Conservation (phyloP, 2,888 invertebrate species). For the Fissipunctia ypsillon region DNA sequence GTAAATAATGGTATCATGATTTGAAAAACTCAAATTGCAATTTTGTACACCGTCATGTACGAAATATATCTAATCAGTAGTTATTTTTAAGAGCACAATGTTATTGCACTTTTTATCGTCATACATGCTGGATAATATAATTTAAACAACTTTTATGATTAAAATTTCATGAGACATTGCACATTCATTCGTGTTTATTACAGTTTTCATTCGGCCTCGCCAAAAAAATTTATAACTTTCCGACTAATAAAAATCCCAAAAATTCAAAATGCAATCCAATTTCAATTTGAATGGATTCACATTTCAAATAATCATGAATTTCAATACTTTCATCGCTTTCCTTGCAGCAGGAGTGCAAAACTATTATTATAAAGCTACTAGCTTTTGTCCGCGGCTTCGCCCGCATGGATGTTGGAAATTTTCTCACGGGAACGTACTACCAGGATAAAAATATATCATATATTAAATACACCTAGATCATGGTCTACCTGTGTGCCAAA, state of each 20-base stretch:
- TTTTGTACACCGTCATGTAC: constrained; percentile 28
- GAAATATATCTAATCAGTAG: constrained; percentile 25
- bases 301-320: background rate
- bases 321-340: background rate
- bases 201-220: background rate
- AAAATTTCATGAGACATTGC: background rate
- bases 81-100: background rate
- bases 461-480: too few species aligned
- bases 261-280: too few species aligned
- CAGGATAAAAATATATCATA: too few species aligned
- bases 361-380: background rate
- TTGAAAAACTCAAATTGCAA: background rate
- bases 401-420: too few species aligned
- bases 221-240: background rate
- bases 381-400: too few species aligned
- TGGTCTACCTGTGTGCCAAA: too few species aligned
- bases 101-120: background rate
- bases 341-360: background rate
- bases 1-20: constrained; percentile 25
- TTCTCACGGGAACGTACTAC: too few species aligned
- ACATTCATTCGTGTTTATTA: background rate
- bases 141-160: background rate
- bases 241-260: background rate
- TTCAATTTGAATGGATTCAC: too few species aligned
- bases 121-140: background rate